Evolutionary conservation across 2,113 vertebrate genomes (phyloP), one percentile per base, ranked within the genome.

Genomic region (Acanthochromis polyacanthus): DNA sequence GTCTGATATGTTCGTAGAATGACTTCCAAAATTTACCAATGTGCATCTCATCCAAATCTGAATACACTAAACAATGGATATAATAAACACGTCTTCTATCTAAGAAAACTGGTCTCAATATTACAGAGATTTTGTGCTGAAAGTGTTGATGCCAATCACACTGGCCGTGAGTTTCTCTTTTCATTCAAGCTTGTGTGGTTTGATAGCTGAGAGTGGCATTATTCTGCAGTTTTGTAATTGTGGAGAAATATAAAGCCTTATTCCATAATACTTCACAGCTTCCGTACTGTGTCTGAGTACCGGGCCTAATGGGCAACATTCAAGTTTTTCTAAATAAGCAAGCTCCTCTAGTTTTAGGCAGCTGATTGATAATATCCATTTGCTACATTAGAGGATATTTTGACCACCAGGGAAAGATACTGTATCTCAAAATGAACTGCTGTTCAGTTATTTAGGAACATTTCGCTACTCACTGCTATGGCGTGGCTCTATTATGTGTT

Each of bases 21-120:
- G 20, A 43, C 45, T 59, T 30, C 8, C 23, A 60, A 69, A 43
- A 65, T 55, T 16, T 40, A 58, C 46, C 69, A 62, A 40, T 40
- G 60, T 38, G 3, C 22, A 25, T 25, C 25, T 25, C 25, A 25
- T 25, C 25, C 25, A 25, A 25, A 25, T 25, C 25, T 25, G 25
- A n/a, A 50, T 58, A 40, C 20, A 23, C 23, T 10, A 19, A 46
- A 8, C 0, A 61, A 23, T 63, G 1, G 3, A 23, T 58, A 2
- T 51, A 3, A 30, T 45, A 43, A 1, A 32, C 51, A 3, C 5
- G 0, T 51, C 11, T 48, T 52, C 16, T 63, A 20, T 57, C 25
- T 57, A 51, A 20, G 20, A 9, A 50, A n/a, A 50, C 23, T 57
- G 11, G 12, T 58, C 14, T 71, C 4, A 30, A 52, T n/a, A 14